phyloP scores from a whole-genome alignment of 2,888 invertebrate genomes.

The Drosophila affinis region DNA sequence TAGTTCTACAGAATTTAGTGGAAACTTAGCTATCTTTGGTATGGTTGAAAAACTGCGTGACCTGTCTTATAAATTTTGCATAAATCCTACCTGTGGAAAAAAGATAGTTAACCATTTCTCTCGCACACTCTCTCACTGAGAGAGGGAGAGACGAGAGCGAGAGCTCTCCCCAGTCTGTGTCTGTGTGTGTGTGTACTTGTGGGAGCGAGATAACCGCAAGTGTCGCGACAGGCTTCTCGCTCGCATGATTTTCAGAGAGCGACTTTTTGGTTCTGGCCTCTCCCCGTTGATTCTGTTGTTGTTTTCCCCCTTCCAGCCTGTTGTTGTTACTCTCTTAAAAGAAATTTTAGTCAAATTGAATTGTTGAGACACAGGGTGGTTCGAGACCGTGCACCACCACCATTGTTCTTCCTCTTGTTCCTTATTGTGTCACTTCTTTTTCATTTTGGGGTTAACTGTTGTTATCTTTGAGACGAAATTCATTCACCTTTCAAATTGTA shows the following conservation, averaged over 20 bases:
- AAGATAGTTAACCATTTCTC: constrained; percentile 58
- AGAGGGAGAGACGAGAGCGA: not conserved
- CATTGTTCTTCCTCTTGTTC: constrained; percentile 8
- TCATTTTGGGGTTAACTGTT: constrained; percentile 44
- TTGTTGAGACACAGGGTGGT: constrained; percentile 46
- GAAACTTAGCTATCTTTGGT: constrained; percentile 64
- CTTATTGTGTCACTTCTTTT: constrained; percentile 20
- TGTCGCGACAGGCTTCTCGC: constrained; percentile 12
- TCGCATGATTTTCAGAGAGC: constrained; percentile 18
- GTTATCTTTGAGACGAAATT: constrained; percentile 61
- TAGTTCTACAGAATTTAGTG: constrained; percentile 3
- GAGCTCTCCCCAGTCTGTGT: constrained; percentile 5
- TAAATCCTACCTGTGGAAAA: constrained; percentile 47
- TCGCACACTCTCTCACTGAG: constrained; percentile 14
- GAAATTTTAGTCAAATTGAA: constrained; percentile 54
- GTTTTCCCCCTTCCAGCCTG: constrained; percentile 34
- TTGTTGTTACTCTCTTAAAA: constrained; percentile 53
- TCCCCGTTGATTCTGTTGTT: constrained; percentile 48
- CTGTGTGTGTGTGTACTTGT: constrained; percentile 21
- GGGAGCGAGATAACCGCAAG: constrained; percentile 41
- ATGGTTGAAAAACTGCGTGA: constrained; percentile 43
- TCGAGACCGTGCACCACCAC: constrained; percentile 27
- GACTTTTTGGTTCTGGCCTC: constrained; percentile 59
- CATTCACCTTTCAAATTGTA: constrained; percentile 65
- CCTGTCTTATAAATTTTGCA: constrained; percentile 49